Evolutionary conservation across 2,888 invertebrate genomes (phyloP).

Genomic region (Napeogenes inachia): DNA sequence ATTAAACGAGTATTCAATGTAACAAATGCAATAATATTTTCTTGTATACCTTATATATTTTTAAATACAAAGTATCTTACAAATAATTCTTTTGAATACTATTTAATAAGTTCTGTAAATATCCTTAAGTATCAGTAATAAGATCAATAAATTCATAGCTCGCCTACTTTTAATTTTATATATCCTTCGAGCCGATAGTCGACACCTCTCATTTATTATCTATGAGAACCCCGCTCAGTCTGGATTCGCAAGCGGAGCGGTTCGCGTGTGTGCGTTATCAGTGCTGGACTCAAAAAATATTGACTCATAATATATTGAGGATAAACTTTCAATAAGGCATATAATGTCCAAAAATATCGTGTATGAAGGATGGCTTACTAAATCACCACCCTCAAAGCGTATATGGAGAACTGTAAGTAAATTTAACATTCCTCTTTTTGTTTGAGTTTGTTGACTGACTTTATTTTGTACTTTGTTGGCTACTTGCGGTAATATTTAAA

Average conservation of each 20-base stretch:
- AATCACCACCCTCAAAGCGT: slow-evolving; percentile 95
- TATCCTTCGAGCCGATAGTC: background rate
- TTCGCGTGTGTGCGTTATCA: slow-evolving; percentile 28
- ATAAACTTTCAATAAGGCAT: slow-evolving; percentile 30
- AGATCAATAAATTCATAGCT: no score
- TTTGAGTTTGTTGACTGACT: slow-evolving; percentile 54
- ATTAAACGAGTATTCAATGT: no score
- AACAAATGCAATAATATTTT: no score
- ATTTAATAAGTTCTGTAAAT: no score
- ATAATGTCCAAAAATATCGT: slow-evolving; percentile 82
- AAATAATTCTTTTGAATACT: no score
- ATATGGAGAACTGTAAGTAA: slow-evolving; percentile 94
- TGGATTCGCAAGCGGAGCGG: slow-evolving; percentile 26
- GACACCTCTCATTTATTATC: background rate
- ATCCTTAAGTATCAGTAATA: no score
- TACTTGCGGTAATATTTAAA: slow-evolving; percentile 16
- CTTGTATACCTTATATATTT: no score
- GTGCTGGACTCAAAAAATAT: slow-evolving; percentile 39
- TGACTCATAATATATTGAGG: slow-evolving; percentile 44
- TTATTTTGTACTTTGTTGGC: slow-evolving; percentile 28
- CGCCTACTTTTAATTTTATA: background rate
- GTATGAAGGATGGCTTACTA: slow-evolving; percentile 95
- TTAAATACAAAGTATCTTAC: no score
- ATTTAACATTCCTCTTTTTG: slow-evolving; percentile 25
- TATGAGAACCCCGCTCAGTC: slow-evolving; percentile 9